Evolutionary conservation across 2,888 invertebrate genomes (phyloP).

Genomic region (Syrphus vitripennis): DNA sequence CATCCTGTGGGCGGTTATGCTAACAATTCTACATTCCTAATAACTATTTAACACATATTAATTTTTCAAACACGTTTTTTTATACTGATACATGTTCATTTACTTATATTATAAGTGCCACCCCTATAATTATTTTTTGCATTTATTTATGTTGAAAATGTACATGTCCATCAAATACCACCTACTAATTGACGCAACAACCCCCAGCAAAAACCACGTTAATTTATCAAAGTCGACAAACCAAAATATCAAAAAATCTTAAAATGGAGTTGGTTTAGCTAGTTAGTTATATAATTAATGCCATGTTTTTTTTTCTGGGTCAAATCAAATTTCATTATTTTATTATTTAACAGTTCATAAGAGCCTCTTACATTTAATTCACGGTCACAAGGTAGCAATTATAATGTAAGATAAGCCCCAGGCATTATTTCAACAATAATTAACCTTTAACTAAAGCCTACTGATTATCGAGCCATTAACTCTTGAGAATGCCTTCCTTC

Average conservation of each 20-base stretch:
- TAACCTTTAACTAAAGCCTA: constrained; percentile 35
- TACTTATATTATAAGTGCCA: too few relatives aligned
- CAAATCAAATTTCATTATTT: neutral
- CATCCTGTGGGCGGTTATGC: too few relatives aligned
- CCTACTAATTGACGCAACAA: too few relatives aligned
- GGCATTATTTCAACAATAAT: constrained; percentile 42
- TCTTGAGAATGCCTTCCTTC: constrained; percentile 7
- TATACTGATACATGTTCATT: too few relatives aligned
- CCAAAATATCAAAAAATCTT: neutral
- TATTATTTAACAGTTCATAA: neutral
- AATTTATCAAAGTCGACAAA: neutral
- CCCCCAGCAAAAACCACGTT: too few relatives aligned
- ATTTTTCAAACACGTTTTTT: too few relatives aligned
- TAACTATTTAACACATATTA: too few relatives aligned
- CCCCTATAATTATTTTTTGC: too few relatives aligned
- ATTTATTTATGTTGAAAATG: too few relatives aligned
- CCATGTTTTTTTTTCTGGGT: neutral
- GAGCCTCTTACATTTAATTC: neutral
- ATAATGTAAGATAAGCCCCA: neutral
- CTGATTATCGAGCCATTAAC: constrained; percentile 57
- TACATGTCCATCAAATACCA: too few relatives aligned
- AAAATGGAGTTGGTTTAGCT: neutral
- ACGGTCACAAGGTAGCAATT: constrained; percentile 39
- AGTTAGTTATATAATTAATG: too few relatives aligned
- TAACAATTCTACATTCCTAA: too few relatives aligned